Base-by-base conservation (phyloP, 2,888 invertebrate species). In the Drosophila rubida region DNA sequence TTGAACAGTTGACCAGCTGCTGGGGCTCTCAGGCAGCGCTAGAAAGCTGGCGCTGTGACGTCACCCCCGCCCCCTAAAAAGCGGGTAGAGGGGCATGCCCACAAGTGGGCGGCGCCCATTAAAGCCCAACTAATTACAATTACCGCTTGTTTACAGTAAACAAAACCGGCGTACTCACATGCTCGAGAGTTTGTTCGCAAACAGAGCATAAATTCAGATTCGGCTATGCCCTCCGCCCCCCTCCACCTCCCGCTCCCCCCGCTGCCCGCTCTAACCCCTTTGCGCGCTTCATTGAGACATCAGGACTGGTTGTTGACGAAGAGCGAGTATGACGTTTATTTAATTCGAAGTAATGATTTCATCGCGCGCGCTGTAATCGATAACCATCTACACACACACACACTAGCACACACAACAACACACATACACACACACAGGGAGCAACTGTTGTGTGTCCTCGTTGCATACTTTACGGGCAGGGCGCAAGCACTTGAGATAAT, bases 331-430 rank as follows among this genome's bases (percentile, higher is more conserved):
- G 91, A 91, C 91, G 89, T 90, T 90, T 89, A 91, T 91, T 91
- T 91, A 90, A 91, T 90, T 90, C 85, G 78, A 82, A 90, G 88
- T 90, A 91, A 90, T 91, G 90, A 91, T 90, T 90, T 89, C 87
- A 87, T 87, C 90, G 81, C 87, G 78, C 88, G 78, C 87, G 75
- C 82, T 78, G 89, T 87, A 88, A 90, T 90, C 87, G 91, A 91
- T 91, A 90, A 89, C 81, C 80, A 91, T 91, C 91, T 90, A 62
- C 58, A 61, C 69, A 55, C 46, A 65, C 59, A 78, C 27, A 59
- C 27, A 35, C 16, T 42, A 46, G 65, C 59, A 78, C 27, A 59
- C 27, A 35, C 16, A 45, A 46, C 27, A 45, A 61, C 59, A 48
- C 22, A 57, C 48, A 54, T 42, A 48, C 44, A 42, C 13, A 46